Evolutionary conservation across 2,113 vertebrate species (phyloP), one percentile per base, ranked within the genome.

Genomic region (Archilochus colubris): DNA sequence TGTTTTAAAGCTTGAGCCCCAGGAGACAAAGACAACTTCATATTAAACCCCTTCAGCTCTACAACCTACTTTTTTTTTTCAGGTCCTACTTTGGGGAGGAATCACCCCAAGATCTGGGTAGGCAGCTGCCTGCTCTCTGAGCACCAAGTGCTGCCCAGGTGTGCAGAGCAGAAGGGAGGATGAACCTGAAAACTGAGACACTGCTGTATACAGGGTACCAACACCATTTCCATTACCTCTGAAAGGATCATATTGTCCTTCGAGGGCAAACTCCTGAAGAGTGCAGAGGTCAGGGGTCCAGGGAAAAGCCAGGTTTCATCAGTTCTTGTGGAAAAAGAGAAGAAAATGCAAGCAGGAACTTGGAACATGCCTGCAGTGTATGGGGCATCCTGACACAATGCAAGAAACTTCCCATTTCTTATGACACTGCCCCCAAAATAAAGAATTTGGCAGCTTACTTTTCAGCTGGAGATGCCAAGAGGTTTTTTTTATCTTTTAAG

Each of bases 191-290:
- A 64, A 25, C 0, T 15, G 12, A 48, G 33, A 14, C 14, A 25
- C 31, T 25, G 23, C 2, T 1, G 2, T 23, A n/a, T 0, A 13
- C 10, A 21, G 51, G 38, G 66, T 23, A 59, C 3, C 54, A 38
- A 66, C 6, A 12, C 1, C 0, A 33, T 17, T n/a, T 51, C 40
- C 38, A 14, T 23, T 46, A 55, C 5, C 46, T 36, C 50, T 3
- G 19, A 62, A 54, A 55, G 0, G 0, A 22, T 55, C 55, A 30
- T 21, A 22, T 40, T 22, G 30, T 16, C 74, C 33, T 16, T 10
- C 2, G 1, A 55, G 40, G 48, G 68, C 8, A 4, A 0, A 0
- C 7, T 73, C 33, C 58, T 31, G 9, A 28, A 22, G 48, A 70
- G 28, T 1, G 10, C 7, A 2, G 38, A 67, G 38, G 13, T 59